Percentiles rank a stretch among this genome's conserved stretches.
phyloP scores from a whole-genome alignment of 92 coral and sea anemone species.

The Paramuricea clavata region DNA sequence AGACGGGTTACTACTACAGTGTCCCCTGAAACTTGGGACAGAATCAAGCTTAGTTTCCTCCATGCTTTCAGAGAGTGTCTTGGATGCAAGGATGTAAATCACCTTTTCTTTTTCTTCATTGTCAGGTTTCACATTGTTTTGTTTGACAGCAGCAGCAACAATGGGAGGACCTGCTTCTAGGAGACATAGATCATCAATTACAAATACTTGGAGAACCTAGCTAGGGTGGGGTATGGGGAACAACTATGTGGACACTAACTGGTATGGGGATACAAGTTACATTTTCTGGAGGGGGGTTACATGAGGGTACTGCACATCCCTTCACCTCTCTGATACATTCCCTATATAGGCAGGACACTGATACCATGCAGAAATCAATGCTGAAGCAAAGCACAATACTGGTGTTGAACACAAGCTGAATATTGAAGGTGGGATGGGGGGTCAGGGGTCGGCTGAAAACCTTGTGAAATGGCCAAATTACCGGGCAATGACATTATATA shows the following conservation, averaged over 20 bases:
- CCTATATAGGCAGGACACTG: too few species aligned
- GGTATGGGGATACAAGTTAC: too few species aligned
- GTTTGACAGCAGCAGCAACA: constrained; percentile 91
- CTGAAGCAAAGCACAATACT: too few species aligned
- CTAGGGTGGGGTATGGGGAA: neutral
- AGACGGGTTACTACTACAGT: neutral
- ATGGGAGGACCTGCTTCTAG: constrained; percentile 98
- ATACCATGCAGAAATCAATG: too few species aligned
- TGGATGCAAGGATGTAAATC: neutral
- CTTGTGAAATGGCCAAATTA: too few species aligned
- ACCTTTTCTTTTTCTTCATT: constrained; percentile 79
- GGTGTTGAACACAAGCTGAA: too few species aligned
- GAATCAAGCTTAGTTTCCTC: neutral
- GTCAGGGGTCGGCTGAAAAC: too few species aligned
- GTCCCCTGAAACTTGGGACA: neutral
- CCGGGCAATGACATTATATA: too few species aligned
- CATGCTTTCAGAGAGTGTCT: neutral
- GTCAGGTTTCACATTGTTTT: constrained; percentile 38
- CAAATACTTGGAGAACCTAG: constrained; percentile 4
- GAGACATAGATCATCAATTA: constrained; percentile 53
- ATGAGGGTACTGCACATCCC: too few species aligned
- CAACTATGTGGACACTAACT: neutral
- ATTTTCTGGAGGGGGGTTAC: too few species aligned
- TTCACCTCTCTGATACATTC: too few species aligned
- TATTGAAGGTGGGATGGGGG: too few species aligned